Conservation (phyloP, 2,797 vertebrate species). For the Discoglossus pictus region DNA sequence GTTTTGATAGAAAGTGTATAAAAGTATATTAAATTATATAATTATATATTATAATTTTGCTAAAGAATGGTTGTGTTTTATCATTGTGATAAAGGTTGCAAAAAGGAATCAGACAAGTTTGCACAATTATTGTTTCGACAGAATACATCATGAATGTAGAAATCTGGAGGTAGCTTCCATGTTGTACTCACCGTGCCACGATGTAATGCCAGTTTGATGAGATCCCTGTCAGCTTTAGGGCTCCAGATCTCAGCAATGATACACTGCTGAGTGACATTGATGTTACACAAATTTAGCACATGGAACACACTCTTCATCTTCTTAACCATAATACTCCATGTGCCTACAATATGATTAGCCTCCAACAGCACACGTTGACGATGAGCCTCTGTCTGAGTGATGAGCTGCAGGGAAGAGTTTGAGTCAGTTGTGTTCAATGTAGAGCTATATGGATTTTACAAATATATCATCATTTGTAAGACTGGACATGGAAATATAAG, state of each 20-base stretch:
- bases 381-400: conserved; percentile 73
- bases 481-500: too few relatives aligned
- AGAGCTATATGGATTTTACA: too few relatives aligned
- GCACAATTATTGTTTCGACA: too few relatives aligned
- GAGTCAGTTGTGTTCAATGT: not conserved
- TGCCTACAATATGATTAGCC: conserved; percentile 66
- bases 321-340: conserved; percentile 74
- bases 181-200: conserved; percentile 67
- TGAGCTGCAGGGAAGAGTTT: conserved; percentile 63
- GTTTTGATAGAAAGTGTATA: too few relatives aligned
- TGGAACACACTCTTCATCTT: conserved; percentile 81
- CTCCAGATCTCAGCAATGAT: conserved; percentile 81
- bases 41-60: too few relatives aligned
- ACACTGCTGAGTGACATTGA: conserved; percentile 76
- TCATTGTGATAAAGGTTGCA: too few relatives aligned
- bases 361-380: conserved; percentile 68
- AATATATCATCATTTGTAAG: too few relatives aligned
- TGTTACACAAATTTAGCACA: conserved; percentile 75
- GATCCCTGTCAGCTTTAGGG: conserved; percentile 63
- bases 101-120: too few relatives aligned
- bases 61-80: too few relatives aligned
- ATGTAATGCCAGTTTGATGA: conserved; percentile 70
- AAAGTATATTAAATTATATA: too few relatives aligned
- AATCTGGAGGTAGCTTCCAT: too few relatives aligned
- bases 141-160: too few relatives aligned